These are phyloP conservation scores for Gastracanthus pulcherrimus DNA, from an alignment of 2,888 invertebrate genomes.

Conservation along the genomic window DNA sequence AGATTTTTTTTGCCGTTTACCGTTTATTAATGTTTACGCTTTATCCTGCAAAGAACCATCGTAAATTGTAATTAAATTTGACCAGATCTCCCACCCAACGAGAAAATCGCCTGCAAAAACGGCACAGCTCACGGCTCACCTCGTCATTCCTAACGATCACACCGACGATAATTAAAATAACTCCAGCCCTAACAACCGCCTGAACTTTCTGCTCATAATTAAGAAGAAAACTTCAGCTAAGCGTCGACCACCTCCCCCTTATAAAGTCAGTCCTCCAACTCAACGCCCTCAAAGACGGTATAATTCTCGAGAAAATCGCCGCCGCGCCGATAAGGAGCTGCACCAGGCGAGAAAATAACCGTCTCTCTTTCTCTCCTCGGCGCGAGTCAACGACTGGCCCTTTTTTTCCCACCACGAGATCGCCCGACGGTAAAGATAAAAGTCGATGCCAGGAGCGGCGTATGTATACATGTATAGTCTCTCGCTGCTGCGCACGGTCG, in stretches of 20 bases:
- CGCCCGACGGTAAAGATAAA: conserved; percentile 31
- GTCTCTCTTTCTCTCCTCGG: no score
- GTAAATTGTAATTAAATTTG: no score
- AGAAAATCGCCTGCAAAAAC: no score
- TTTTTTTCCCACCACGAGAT: no score
- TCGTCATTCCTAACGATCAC: not conserved
- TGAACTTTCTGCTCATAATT: not conserved
- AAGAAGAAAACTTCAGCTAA: not conserved
- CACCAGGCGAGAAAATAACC: not conserved
- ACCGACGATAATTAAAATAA: not conserved
- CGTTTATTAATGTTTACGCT: no score
- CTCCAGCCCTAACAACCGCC: not conserved
- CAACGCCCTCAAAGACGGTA: not conserved
- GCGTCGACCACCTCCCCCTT: not conserved
- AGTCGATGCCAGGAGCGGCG: not conserved
- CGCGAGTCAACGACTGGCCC: not conserved
- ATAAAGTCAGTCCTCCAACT: not conserved
- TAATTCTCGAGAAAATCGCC: not conserved
- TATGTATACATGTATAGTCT: no score
- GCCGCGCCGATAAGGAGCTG: not conserved
- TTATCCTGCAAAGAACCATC: no score
- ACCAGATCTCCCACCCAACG: no score
- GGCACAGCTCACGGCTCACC: not conserved
- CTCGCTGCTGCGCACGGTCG: not conserved
- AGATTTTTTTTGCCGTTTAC: no score